phyloP scores from a whole-genome alignment of 2,888 invertebrate genomes.

The Polydrusus pterygomalis region DNA sequence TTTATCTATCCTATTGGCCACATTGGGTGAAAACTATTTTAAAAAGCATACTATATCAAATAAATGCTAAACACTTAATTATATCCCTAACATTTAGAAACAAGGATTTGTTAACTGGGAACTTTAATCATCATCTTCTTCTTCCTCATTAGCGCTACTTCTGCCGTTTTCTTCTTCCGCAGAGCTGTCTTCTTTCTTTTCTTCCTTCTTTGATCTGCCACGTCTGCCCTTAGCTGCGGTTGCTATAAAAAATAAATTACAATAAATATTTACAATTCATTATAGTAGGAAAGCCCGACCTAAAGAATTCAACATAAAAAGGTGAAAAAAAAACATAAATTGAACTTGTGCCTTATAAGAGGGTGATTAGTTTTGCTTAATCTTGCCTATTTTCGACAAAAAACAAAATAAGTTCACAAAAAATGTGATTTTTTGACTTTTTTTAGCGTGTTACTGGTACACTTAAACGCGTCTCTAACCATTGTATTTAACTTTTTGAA shows the following conservation, averaged over 20 bases:
- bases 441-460: too few species aligned
- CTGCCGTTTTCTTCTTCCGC: slow-evolving; percentile 51
- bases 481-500: too few species aligned
- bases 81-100: slow-evolving; percentile 30
- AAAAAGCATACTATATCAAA: slow-evolving; percentile 15
- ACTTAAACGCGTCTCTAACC: too few species aligned
- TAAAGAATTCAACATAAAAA: too few species aligned
- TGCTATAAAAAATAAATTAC: background rate
- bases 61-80: background rate
- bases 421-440: too few species aligned
- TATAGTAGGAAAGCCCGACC: too few species aligned
- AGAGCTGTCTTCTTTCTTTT: slow-evolving; percentile 54
- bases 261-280: background rate
- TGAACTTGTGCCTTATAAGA: too few species aligned
- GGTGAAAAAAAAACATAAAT: too few species aligned
- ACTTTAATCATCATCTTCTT: slow-evolving; percentile 55
- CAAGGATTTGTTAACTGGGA: background rate
- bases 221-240: slow-evolving; percentile 38
- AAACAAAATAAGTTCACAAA: too few species aligned
- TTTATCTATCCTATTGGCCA: background rate
- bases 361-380: too few species aligned
- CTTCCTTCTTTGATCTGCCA: slow-evolving; percentile 54
- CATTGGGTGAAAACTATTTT: background rate
- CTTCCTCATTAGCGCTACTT: slow-evolving; percentile 45
- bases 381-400: too few species aligned